phyloP scores from a whole-genome alignment of 2,797 vertebrate genomes.

The Natrix natrix region DNA sequence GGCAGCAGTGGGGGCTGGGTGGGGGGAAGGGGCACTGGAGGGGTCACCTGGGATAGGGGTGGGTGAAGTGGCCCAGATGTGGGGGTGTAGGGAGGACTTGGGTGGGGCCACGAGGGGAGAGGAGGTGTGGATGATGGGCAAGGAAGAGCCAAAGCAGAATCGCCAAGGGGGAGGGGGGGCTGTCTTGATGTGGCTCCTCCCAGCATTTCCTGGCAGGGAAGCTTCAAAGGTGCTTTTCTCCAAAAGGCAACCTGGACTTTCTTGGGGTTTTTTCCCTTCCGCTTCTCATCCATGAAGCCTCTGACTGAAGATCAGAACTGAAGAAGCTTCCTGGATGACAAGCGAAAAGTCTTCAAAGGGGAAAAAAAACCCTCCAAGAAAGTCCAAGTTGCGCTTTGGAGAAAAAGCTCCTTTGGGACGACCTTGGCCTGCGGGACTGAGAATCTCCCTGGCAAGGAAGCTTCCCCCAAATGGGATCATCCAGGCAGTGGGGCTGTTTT shows the following conservation, averaged over 20 bases:
- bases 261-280: no score
- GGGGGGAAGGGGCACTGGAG: not conserved
- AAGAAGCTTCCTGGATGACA: not conserved
- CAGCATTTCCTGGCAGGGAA: not conserved
- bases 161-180: fast-evolving
- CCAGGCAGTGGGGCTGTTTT: no score
- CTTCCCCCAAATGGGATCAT: not conserved
- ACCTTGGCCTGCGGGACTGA: fast-evolving
- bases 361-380: not conserved
- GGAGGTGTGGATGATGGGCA: no score
- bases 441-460: not conserved
- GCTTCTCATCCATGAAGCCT: not conserved
- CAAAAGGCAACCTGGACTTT: no score
- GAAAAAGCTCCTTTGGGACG: not conserved
- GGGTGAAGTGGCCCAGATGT: not conserved
- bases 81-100: no score
- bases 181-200: not conserved
- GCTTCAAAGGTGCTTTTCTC: no score
- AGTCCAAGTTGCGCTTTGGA: not conserved
- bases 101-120: not conserved
- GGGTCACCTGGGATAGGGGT: not conserved
- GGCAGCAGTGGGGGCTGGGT: not conserved
- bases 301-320: not conserved
- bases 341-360: not conserved
- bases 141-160: not conserved